Base-by-base conservation (phyloP, 2,113 vertebrate species). In the Gracilinanus agilis region DNA sequence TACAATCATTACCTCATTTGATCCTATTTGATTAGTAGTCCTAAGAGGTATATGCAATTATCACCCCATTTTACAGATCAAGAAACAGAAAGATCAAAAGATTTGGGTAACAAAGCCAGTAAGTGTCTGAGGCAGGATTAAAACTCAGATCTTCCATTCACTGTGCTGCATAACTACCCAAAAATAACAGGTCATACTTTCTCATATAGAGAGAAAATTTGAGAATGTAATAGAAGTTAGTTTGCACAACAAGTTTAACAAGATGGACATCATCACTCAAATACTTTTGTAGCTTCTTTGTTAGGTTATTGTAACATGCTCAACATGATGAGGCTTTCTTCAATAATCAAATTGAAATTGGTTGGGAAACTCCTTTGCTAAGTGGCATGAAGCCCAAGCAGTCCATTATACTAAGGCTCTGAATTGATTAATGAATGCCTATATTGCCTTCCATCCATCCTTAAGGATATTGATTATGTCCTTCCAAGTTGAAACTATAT, bases 391-490 rank as follows among this genome's bases (percentile, higher is more conserved):
- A 89, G 12, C 83, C 24, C 40, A 55, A n/a, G 75, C 3, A 27
- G 89, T 3, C 9, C 21, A 53, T 44, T 4, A 9, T 13, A 40
- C 5, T 21, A 10, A 44, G 5, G n/a, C 0, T 40, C 53, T 58
- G 34, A 49, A 34, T 12, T 53, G 44, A 29, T 54, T 55, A 55
- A 29, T 0, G 5, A 92, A 21, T 55, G 53, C n/a, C 55, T 67
- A 93, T 56, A 93, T 53, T 49, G 92, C 91, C 55, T 67, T 90
- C 53, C 34, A 83, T 9, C 49, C 55, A 12, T 25, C 90, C 89
- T 83, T 25, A 55, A 91, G 58, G 90, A 90, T 44, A 67, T 53
- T 34, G 53, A 58, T 29, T 88, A 3, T 9, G n/a, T 7, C 40
- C n/a, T 40, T 29, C 34, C n/a, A 40, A 83, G 40, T 40, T 19